These are phyloP conservation scores for Teleogryllus occipitalis DNA, from an alignment of 1,140 invertebrate species.

Conservation along the genomic window DNA sequence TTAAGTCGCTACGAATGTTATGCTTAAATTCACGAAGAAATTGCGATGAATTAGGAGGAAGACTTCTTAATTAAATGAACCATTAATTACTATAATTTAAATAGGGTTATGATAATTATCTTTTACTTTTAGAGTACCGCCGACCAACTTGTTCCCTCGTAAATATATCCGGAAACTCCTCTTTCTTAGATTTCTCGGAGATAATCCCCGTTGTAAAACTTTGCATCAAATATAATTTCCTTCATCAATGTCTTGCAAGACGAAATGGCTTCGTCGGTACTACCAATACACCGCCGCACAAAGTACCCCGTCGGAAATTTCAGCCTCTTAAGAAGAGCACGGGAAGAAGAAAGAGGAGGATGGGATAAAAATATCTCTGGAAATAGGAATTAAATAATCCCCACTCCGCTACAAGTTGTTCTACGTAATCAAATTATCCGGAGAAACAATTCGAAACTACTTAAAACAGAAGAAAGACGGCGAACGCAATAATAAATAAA, in stretches of 20 bases:
- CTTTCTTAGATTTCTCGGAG: neutral
- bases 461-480: neutral
- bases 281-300: neutral
- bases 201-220: conserved; percentile 1
- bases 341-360: neutral
- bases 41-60: neutral
- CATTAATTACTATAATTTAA: conserved; percentile 2
- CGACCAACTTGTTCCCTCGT: neutral
- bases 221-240: neutral
- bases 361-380: neutral
- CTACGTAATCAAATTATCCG: neutral
- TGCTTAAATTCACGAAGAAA: conserved; percentile 1
- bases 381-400: neutral
- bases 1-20: neutral
- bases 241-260: conserved; percentile 1
- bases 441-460: neutral
- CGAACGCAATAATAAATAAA: neutral
- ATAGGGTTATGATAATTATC: neutral
- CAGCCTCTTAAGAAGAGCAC: neutral
- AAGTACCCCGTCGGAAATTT: neutral
- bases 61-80: conserved; percentile 5
- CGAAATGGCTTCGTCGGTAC: neutral
- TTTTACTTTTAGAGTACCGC: neutral
- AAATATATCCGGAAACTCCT: neutral
- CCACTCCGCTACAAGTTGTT: neutral